phyloP scores from a whole-genome alignment of 2,797 vertebrate genomes.

The Cossypha polioptera region DNA sequence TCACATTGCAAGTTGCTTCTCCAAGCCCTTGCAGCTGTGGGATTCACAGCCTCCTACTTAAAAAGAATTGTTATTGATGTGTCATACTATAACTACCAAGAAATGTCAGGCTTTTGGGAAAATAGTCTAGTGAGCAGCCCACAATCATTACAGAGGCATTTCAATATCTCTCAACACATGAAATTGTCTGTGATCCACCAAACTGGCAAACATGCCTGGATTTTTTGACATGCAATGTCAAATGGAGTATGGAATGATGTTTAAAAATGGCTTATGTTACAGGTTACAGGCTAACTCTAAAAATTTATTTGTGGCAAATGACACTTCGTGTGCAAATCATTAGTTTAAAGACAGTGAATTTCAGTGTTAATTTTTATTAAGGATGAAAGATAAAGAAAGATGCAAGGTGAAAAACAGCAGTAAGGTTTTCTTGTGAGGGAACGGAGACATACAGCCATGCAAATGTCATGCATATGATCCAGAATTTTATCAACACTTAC shows the following conservation, averaged over 20 bases:
- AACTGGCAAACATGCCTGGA: background rate
- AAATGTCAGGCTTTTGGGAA: background rate
- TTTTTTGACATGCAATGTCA: background rate
- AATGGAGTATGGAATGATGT: background rate
- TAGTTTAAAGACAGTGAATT: background rate
- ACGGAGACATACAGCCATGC: background rate
- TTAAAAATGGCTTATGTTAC: background rate
- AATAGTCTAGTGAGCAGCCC: background rate
- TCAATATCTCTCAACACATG: background rate
- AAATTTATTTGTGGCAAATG: background rate
- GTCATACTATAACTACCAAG: background rate
- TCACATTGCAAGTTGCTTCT: background rate
- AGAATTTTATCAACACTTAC: background rate
- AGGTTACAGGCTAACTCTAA: background rate
- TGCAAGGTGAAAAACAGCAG: background rate
- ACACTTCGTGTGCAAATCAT: background rate
- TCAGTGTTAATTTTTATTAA: background rate
- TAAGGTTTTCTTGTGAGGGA: background rate
- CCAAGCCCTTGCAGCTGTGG: background rate
- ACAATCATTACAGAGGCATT: background rate
- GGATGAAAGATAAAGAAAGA: background rate
- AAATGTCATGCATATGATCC: background rate
- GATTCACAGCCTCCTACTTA: background rate
- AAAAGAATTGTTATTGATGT: background rate
- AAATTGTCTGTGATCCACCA: background rate